Evolutionary conservation across 2,797 vertebrate genomes (phyloP).

Genomic region (Atherinosoma microstoma): DNA sequence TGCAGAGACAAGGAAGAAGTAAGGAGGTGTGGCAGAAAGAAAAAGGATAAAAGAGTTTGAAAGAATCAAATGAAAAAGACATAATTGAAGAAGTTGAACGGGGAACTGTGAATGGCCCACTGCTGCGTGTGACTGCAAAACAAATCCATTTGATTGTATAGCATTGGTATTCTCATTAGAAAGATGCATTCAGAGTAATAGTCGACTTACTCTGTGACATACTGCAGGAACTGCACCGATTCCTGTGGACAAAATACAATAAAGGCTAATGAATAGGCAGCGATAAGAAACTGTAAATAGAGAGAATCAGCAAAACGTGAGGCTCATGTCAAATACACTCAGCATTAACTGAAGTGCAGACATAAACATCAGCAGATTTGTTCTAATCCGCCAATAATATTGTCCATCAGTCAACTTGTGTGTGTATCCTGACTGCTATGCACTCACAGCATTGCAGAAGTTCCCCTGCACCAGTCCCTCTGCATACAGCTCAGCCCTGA

Average conservation of each 20-base stretch:
- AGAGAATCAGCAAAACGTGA: constrained; percentile 20
- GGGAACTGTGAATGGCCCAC: constrained; percentile 23
- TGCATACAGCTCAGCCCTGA: constrained; percentile 89
- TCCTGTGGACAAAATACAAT: constrained; percentile 84
- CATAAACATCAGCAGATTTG: constrained; percentile 21
- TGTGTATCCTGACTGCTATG: not conserved
- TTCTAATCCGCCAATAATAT: constrained; percentile 32
- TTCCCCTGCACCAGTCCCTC: constrained; percentile 97
- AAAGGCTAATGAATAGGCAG: constrained; percentile 45
- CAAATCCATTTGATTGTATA: constrained; percentile 50
- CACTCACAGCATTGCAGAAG: constrained; percentile 83
- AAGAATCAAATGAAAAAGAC: not conserved
- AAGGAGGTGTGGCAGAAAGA: not conserved
- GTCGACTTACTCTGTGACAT: constrained; percentile 87
- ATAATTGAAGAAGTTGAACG: not conserved
- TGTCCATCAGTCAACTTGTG: constrained; percentile 32
- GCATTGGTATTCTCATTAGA: constrained; percentile 49
- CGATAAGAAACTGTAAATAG: constrained; percentile 21
- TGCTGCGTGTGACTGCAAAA: constrained; percentile 27
- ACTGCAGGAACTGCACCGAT: constrained; percentile 91
- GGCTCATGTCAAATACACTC: constrained; percentile 22
- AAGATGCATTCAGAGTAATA: constrained; percentile 31
- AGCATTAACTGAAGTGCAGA: constrained; percentile 23
- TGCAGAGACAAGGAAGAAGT: not conserved
- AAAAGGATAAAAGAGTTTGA: too few relatives aligned